Conservation (phyloP, 2,113 vertebrate genomes). For the Pollimyrus isidori region DNA sequence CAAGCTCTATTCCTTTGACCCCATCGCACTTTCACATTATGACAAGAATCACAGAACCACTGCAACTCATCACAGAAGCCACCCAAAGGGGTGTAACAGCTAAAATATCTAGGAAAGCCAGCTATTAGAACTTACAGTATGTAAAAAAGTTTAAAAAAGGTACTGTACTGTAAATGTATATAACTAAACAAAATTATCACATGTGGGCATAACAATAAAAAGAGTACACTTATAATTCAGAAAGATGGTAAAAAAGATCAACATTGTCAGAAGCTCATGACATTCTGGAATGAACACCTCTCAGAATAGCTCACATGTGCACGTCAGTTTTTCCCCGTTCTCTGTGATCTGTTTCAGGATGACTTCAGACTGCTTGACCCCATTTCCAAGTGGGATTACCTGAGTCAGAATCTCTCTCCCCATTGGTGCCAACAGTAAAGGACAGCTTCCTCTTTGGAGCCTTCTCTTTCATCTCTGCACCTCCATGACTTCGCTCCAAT, state of each 20-base stretch:
- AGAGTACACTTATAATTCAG: background rate
- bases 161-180: background rate
- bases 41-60: background rate
- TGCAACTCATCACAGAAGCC: background rate
- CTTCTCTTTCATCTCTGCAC: slow-evolving; percentile 98
- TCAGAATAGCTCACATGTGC: background rate
- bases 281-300: background rate
- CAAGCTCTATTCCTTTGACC: background rate
- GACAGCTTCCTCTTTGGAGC: slow-evolving; percentile 91
- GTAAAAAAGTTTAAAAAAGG: background rate
- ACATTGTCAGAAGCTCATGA: background rate
- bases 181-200: background rate
- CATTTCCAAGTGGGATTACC: slow-evolving; percentile 53
- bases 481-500: slow-evolving; percentile 90
- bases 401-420: slow-evolving; percentile 98
- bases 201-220: background rate
- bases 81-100: background rate
- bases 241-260: background rate
- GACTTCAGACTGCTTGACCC: background rate
- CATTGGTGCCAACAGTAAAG: slow-evolving; percentile 95
- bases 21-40: background rate
- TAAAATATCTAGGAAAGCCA: background rate
- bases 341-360: background rate
- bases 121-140: background rate
- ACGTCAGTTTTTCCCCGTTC: background rate